Percentiles rank a stretch among this genome's conserved stretches.
These are phyloP conservation scores for Drosophila macrospina DNA, from an alignment of 2,888 invertebrate genomes.

Conservation along the genomic window DNA sequence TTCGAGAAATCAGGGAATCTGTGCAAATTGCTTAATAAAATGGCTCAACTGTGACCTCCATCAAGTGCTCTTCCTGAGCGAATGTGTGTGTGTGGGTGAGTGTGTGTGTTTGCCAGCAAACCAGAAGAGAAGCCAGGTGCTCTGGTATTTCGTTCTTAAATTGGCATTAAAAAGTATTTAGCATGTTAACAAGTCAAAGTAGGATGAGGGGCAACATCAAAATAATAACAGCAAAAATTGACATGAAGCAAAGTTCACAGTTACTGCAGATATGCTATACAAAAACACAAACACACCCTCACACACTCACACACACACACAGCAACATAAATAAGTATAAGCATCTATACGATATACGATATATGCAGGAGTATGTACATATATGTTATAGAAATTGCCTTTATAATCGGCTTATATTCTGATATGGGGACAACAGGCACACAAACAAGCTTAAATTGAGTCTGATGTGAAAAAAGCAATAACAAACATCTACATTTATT, in stretches of 20 bases:
- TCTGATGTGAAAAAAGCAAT: conserved; percentile 57
- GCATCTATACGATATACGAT: conserved; percentile 44
- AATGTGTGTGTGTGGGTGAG: neutral
- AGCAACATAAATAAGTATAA: conserved; percentile 44
- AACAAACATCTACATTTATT: conserved; percentile 24
- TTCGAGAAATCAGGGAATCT: neutral
- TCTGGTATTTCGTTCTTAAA: conserved; percentile 48
- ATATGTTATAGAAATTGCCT: conserved; percentile 68
- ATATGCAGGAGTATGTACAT: conserved; percentile 24
- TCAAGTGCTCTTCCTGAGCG: neutral
- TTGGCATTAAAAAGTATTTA: conserved; percentile 74
- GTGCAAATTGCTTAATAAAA: conserved; percentile 12
- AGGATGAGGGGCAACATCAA: conserved; percentile 22
- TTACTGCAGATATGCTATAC: conserved; percentile 31
- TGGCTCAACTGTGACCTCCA: conserved; percentile 11
- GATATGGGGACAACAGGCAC: conserved; percentile 66
- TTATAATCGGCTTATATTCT: conserved; percentile 75
- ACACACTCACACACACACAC: neutral
- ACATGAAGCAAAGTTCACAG: conserved; percentile 55
- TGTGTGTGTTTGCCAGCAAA: conserved; percentile 1
- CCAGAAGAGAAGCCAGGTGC: conserved; percentile 23
- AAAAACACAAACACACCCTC: conserved; percentile 18
- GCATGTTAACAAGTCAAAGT: conserved; percentile 72
- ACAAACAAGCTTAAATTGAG: conserved; percentile 72
- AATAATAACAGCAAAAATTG: conserved; percentile 63